phyloP scores from a whole-genome alignment of 2,888 invertebrate species.

The Clistopyga incitator region DNA sequence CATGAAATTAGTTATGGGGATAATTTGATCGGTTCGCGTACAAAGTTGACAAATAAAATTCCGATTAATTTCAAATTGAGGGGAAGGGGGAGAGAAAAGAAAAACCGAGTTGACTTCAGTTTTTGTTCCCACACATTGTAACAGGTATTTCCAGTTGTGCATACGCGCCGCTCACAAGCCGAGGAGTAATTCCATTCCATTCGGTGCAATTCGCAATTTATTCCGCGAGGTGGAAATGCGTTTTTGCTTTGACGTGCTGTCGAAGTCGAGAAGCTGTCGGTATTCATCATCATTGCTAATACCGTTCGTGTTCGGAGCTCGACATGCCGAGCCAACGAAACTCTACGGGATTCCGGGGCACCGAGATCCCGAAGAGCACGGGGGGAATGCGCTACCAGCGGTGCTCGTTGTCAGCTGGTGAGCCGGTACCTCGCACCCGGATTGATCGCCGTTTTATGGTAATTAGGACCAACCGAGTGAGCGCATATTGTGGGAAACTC shows the following conservation, averaged over 20 bases:
- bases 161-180: background rate
- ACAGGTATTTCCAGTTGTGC: slow-evolving; percentile 2
- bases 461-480: slow-evolving; percentile 34
- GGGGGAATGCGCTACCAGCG: slow-evolving; percentile 9
- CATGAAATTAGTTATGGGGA: background rate
- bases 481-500: slow-evolving; percentile 42
- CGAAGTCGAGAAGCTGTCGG: slow-evolving; percentile 33
- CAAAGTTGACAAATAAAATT: background rate
- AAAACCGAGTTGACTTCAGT: background rate
- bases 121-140: background rate
- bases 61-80: background rate
- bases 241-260: slow-evolving; percentile 6
- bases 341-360: slow-evolving; percentile 15
- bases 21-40: background rate
- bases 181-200: slow-evolving; percentile 10
- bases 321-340: slow-evolving; percentile 2
- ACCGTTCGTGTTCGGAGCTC: slow-evolving; percentile 7
- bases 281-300: slow-evolving; percentile 26
- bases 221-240: background rate
- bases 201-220: background rate
- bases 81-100: too few species aligned
- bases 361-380: slow-evolving; percentile 7
- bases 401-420: background rate
- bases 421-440: slow-evolving; percentile 17
- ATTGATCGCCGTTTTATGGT: slow-evolving; percentile 50